Evolutionary conservation across 2,888 invertebrate species (phyloP).

Genomic region (Mayetiola destructor): DNA sequence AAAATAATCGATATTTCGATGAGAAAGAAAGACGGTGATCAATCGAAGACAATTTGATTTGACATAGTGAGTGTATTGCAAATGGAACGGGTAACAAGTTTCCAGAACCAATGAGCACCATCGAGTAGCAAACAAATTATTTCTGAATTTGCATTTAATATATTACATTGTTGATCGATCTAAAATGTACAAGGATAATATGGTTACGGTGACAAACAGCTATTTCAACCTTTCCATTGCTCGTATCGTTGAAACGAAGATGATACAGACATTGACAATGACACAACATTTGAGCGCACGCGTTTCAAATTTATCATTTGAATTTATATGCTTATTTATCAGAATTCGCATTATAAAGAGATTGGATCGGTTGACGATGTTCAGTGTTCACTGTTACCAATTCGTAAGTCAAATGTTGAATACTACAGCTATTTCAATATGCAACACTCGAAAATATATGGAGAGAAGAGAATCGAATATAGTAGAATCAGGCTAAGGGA

Average conservation of each 20-base stretch:
- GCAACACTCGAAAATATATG: no score
- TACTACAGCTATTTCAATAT: no score
- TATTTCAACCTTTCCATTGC: background rate
- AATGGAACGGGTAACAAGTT: no score
- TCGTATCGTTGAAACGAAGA: background rate
- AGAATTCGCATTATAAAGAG: background rate
- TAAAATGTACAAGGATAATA: background rate
- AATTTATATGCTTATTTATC: slow-evolving; percentile 11
- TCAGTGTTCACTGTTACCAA: no score
- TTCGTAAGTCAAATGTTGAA: no score
- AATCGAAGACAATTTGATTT: no score
- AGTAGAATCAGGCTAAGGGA: no score
- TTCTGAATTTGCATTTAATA: slow-evolving; percentile 10
- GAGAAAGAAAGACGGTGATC: background rate
- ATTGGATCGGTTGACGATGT: no score
- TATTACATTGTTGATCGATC: slow-evolving; percentile 1
- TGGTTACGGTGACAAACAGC: slow-evolving; percentile 4
- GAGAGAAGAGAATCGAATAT: no score
- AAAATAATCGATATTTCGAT: background rate
- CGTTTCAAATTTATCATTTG: slow-evolving; percentile 6
- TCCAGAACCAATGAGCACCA: no score
- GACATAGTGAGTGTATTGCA: background rate
- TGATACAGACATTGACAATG: background rate
- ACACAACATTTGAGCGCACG: slow-evolving; percentile 5
- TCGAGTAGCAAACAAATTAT: slow-evolving; percentile 9